Evolutionary conservation across 2,888 invertebrate species (phyloP).

Genomic region (Volucella inflata): DNA sequence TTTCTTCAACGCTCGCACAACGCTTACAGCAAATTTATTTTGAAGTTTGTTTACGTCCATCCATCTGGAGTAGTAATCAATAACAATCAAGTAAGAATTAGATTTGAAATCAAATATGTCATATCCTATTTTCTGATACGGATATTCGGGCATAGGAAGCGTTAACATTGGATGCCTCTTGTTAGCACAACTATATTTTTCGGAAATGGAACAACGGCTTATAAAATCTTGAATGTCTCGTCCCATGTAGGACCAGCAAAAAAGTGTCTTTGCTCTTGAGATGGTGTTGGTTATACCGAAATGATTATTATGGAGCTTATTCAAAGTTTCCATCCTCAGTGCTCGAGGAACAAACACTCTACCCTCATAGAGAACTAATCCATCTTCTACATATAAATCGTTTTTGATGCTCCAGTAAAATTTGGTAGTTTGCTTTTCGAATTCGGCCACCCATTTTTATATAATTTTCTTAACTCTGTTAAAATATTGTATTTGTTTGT

Average conservation of each 20-base stretch:
- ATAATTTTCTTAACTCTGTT: too few species aligned
- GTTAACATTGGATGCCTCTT: conserved; percentile 1
- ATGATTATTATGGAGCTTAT: conserved; percentile 16
- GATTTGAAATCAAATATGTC: conserved; percentile 7
- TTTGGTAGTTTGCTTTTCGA: too few species aligned
- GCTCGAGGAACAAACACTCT: conserved; percentile 14
- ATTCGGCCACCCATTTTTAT: too few species aligned
- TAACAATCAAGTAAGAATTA: too few species aligned
- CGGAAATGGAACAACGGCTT: background rate
- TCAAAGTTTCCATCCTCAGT: conserved; percentile 1
- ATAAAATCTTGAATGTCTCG: conserved; percentile 14
- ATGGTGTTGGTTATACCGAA: conserved; percentile 38
- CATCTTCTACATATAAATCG: background rate
- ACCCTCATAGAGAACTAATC: conserved; percentile 12
- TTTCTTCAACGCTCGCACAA: background rate
- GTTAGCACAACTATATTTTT: background rate
- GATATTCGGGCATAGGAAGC: background rate
- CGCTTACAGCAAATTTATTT: background rate
- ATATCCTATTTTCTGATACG: conserved; percentile 2
- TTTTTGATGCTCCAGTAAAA: conserved; percentile 6
- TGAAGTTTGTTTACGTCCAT: conserved; percentile 14
- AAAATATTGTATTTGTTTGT: too few species aligned
- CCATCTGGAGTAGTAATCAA: conserved; percentile 31
- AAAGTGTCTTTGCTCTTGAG: conserved; percentile 15
- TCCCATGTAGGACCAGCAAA: conserved; percentile 16